phyloP scores from a whole-genome alignment of 1,140 invertebrate genomes.

The Elysia chlorotica region DNA sequence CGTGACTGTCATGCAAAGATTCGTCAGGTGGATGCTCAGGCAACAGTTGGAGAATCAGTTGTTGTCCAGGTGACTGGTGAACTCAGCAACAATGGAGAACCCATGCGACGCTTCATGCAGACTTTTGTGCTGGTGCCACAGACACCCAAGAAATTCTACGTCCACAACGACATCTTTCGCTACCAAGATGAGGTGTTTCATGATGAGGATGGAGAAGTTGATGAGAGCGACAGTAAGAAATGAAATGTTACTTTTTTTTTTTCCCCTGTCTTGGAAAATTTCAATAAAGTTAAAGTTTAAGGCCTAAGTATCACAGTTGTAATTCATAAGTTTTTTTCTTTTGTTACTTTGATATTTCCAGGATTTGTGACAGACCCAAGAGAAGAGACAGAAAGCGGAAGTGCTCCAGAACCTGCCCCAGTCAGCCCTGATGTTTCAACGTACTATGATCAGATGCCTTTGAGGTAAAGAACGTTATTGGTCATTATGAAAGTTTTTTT shows the following conservation, averaged over 20 bases:
- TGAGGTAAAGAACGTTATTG: constrained; percentile 7
- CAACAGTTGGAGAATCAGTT: constrained; percentile 90
- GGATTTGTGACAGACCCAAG: constrained; percentile 18
- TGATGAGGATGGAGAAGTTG: constrained; percentile 77
- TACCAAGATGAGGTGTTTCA: constrained; percentile 88
- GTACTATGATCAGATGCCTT: constrained; percentile 12
- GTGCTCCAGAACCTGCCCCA: constrained; percentile 1
- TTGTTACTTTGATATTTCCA: neutral
- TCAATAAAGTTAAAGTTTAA: neutral
- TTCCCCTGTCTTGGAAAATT: too few relatives aligned
- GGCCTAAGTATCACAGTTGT: too few relatives aligned
- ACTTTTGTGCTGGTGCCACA: constrained; percentile 95
- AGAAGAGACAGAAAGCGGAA: constrained; percentile 7
- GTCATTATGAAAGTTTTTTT: neutral
- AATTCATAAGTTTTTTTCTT: neutral
- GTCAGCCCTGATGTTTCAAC: constrained; percentile 4
- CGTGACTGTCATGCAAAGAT: constrained; percentile 97
- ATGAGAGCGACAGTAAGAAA: constrained; percentile 66
- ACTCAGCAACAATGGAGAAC: constrained; percentile 92
- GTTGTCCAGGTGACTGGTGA: constrained; percentile 97
- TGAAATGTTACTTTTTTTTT: neutral
- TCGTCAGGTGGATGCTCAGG: constrained; percentile 87
- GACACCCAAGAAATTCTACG: constrained; percentile 95
- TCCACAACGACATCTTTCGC: constrained; percentile 97
- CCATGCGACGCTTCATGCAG: constrained; percentile 96